A percentile compares a stretch with the other conserved stretches of the same genome.
phyloP scores from a whole-genome alignment of 2,888 invertebrate species.

The Sinelater perroti region DNA sequence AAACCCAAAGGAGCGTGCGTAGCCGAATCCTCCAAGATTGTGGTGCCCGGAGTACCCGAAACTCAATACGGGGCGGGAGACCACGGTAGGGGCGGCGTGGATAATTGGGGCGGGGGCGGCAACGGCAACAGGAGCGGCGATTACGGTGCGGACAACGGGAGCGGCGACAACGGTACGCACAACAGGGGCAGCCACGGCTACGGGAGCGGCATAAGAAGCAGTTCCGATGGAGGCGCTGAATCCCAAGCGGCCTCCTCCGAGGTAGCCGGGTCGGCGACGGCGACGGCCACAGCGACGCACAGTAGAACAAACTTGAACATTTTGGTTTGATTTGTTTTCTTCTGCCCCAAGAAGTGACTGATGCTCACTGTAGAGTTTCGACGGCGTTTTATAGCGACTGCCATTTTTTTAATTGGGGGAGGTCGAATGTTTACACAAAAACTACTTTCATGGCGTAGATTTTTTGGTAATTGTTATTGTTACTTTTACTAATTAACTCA shows the following conservation, averaged over 20 bases:
- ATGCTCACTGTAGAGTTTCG: neutral
- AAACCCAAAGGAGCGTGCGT: too few relatives aligned
- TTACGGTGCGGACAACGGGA: neutral
- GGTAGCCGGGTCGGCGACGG: neutral
- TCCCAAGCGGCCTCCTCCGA: neutral
- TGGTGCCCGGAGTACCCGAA: too few relatives aligned
- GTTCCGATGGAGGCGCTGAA: neutral
- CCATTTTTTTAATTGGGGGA: too few relatives aligned
- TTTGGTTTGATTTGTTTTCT: neutral
- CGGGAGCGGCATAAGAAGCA: neutral
- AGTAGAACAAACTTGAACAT: neutral
- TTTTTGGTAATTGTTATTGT: too few relatives aligned
- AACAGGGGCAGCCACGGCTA: neutral
- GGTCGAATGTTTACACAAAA: too few relatives aligned
- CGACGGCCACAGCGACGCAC: neutral
- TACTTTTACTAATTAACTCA: too few relatives aligned
- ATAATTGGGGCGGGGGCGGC: neutral
- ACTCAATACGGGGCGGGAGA: too few relatives aligned
- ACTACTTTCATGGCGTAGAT: too few relatives aligned
- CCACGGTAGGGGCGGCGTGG: neutral
- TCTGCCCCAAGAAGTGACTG: neutral
- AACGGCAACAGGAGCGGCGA: neutral
- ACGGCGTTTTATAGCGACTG: neutral
- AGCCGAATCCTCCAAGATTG: too few relatives aligned
- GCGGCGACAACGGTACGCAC: neutral